phyloP scores from a whole-genome alignment of 2,113 vertebrate genomes.

The Tachycineta bicolor region DNA sequence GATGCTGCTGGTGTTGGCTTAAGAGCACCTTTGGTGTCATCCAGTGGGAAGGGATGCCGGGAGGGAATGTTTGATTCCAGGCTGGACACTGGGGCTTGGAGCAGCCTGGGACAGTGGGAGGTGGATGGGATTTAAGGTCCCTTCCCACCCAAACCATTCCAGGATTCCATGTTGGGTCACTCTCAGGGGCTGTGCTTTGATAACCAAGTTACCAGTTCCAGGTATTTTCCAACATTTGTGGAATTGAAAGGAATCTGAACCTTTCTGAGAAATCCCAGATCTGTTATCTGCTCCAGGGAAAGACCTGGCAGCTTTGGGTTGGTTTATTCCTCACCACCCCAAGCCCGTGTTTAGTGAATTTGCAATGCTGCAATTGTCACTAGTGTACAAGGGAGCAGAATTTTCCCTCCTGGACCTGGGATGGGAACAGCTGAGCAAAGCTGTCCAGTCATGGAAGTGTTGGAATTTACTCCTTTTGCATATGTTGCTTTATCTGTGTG shows the following conservation, averaged over 20 bases:
- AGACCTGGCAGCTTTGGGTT: not conserved
- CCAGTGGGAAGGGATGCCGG: not conserved
- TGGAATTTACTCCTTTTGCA: not conserved
- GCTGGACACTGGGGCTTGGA: not conserved
- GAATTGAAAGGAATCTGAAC: not conserved
- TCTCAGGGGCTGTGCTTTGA: not conserved
- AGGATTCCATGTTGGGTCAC: not conserved
- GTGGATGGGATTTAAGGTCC: not conserved
- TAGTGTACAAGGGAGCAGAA: not conserved
- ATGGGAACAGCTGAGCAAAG: not conserved
- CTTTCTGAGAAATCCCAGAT: not conserved
- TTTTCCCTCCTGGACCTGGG: not conserved
- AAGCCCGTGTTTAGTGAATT: not conserved
- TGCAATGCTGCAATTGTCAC: accelerated
- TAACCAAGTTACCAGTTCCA: not conserved
- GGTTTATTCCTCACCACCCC: not conserved
- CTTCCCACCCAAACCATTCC: not conserved
- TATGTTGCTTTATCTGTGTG: accelerated
- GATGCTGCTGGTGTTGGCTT: not conserved
- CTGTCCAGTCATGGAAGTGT: accelerated
- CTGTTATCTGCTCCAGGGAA: not conserved
- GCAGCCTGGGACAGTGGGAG: not conserved
- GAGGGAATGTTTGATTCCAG: not conserved
- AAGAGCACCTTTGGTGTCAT: not conserved
- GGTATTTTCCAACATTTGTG: accelerated